Conservation (phyloP, 2,797 vertebrate genomes). For the Spheniscus humboldti region DNA sequence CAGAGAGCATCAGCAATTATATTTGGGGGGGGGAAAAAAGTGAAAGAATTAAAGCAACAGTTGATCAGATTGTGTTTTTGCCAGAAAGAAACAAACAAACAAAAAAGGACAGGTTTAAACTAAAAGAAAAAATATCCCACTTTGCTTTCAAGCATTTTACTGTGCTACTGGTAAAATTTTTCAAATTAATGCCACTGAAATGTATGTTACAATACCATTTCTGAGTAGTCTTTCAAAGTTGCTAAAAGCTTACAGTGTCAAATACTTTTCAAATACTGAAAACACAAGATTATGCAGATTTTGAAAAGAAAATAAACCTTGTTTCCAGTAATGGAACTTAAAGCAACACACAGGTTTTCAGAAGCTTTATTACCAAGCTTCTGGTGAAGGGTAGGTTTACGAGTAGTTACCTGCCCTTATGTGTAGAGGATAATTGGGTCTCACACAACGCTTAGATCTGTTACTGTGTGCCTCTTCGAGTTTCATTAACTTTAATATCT, state of each 20-base stretch:
- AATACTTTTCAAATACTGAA: neutral
- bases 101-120: neutral
- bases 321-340: neutral
- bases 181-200: neutral
- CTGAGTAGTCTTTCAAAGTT: neutral
- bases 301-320: neutral
- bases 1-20: neutral
- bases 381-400: neutral
- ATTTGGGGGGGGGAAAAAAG: neutral
- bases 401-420: neutral
- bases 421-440: neutral
- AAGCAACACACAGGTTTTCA: neutral
- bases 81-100: neutral
- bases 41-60: neutral
- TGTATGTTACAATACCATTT: neutral
- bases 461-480: neutral
- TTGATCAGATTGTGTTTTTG: neutral
- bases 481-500: neutral
- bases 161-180: neutral
- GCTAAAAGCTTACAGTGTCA: neutral
- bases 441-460: neutral
- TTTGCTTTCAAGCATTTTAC: neutral
- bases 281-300: neutral
- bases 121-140: neutral
- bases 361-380: neutral